Base-by-base conservation (phyloP, 2,113 vertebrate species). In the Synchiropus splendidus region DNA sequence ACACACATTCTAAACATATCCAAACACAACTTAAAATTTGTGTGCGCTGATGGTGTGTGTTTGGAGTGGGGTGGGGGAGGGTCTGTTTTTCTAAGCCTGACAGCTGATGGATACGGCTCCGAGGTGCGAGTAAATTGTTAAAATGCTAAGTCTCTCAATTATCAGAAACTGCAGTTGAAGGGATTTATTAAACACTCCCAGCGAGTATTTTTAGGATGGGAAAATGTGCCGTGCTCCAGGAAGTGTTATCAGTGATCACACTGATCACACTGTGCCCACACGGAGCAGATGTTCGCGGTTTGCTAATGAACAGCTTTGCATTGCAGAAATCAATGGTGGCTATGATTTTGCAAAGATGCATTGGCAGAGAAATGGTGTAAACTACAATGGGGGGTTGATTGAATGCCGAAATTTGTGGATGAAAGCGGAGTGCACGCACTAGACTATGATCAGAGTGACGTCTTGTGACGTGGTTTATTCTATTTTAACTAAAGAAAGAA, bases 1-100 rank as follows among this genome's bases (percentile, higher is more conserved):
- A 81, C 75, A 82, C 74, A 75, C 78, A 77, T 72, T 83, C 71
- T 75, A 77, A 80, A 83, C 72, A 80, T 79, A 78, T 82, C 78
- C 79, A 84, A 81, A 80, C 73, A 76, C 67, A 70, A 79, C 70
- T 80, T 76, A 57, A 71, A 60, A 52, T 72, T 46, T 54, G 51
- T 51, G 49, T 37, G 16, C 43, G 9, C 12, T 11, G 34, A 18
- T 9, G 10, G 27, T 35, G 59, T 35, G 39, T 31, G 3, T 38
- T 37, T 33, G 38, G 32, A 17, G 16, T 12, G 17, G 27, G 39
- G 32, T 15, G 12, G 35, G 15, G 9, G 48, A 17, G 30, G n/a
- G 30, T 69, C 70, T 59, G 58, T 63, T 70, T 72, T 65, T 68
- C 75, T 64, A 58, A 66, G 55, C 58, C 67, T 46, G 54, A 43